Conservation (phyloP, 2,113 vertebrate genomes). For the Oncorhynchus clarkii region DNA sequence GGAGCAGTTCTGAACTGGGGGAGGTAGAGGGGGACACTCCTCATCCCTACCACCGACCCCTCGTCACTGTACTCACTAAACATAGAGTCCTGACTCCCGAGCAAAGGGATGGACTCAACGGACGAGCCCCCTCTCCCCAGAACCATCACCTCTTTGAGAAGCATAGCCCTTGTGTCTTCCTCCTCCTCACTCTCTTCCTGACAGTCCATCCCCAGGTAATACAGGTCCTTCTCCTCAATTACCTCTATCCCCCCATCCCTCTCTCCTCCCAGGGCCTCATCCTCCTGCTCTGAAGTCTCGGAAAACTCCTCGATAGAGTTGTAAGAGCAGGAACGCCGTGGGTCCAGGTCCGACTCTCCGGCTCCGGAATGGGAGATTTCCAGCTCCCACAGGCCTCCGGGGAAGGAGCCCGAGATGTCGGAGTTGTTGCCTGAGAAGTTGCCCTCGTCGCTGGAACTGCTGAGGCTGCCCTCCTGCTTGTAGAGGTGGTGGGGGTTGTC, state of each 20-base stretch:
- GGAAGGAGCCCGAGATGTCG: conserved; percentile 62
- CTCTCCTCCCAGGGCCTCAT: conserved; percentile 36
- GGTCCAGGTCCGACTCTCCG: conserved; percentile 50
- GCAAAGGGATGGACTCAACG: conserved; percentile 53
- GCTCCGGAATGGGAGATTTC: conserved; percentile 51
- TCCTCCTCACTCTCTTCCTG: conserved; percentile 52
- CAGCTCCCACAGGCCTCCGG: conserved; percentile 72
- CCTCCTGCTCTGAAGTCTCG: conserved; percentile 73
- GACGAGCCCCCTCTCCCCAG: conserved; percentile 37
- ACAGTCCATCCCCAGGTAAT: conserved; percentile 75
- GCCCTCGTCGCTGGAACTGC: conserved; percentile 68
- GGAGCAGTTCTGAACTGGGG: conserved; percentile 82
- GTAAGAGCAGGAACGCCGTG: conserved; percentile 66
- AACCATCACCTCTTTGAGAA: conserved; percentile 45
- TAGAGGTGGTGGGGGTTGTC: conserved; percentile 42
- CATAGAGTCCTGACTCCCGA: conserved; percentile 13
- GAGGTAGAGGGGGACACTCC: conserved; percentile 75
- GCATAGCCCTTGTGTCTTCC: conserved; percentile 38
- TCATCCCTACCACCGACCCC: conserved; percentile 41
- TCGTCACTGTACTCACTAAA: conserved; percentile 25
- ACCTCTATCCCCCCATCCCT: conserved; percentile 28
- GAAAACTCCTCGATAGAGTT: conserved; percentile 84
- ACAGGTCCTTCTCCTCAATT: conserved; percentile 62
- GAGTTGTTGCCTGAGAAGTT: conserved; percentile 70
- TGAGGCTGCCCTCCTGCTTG: conserved; percentile 42